A percentile compares a stretch with the other conserved stretches of the same genome.
phyloP scores from a whole-genome alignment of 2,113 vertebrate genomes.

The Siniperca chuatsi region DNA sequence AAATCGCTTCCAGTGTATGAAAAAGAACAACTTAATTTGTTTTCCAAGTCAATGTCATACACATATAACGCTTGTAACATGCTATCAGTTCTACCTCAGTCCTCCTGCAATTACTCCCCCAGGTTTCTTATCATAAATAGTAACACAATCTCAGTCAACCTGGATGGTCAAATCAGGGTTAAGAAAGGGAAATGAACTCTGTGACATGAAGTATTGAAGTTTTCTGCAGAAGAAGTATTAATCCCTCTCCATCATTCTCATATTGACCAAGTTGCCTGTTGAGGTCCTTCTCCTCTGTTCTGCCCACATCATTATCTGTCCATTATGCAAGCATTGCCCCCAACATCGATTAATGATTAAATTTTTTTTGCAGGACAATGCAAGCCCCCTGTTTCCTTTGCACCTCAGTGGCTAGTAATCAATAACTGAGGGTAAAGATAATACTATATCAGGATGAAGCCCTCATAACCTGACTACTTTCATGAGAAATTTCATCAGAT shows the following conservation, averaged over 20 bases:
- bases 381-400: not conserved
- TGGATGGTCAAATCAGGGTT: not conserved
- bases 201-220: not conserved
- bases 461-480: not conserved
- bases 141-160: not conserved
- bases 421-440: not conserved
- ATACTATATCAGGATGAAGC: not conserved
- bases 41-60: conserved; percentile 11
- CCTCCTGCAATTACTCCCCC: not conserved
- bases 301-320: conserved; percentile 56
- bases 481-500: conserved; percentile 15
- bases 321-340: conserved; percentile 36
- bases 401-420: not conserved
- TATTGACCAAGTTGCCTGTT: conserved; percentile 48
- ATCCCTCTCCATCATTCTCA: conserved; percentile 40
- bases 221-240: conserved; percentile 9
- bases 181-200: conserved; percentile 6
- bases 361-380: conserved; percentile 20
- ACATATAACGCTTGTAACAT: not conserved
- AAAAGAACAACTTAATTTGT: conserved; percentile 23
- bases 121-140: not conserved
- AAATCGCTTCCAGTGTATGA: not conserved
- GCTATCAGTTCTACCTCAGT: not conserved
- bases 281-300: conserved; percentile 30
- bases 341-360: conserved; percentile 36